phyloP scores from a whole-genome alignment of 2,888 invertebrate species.

The Caenorhabditis sulstoni region DNA sequence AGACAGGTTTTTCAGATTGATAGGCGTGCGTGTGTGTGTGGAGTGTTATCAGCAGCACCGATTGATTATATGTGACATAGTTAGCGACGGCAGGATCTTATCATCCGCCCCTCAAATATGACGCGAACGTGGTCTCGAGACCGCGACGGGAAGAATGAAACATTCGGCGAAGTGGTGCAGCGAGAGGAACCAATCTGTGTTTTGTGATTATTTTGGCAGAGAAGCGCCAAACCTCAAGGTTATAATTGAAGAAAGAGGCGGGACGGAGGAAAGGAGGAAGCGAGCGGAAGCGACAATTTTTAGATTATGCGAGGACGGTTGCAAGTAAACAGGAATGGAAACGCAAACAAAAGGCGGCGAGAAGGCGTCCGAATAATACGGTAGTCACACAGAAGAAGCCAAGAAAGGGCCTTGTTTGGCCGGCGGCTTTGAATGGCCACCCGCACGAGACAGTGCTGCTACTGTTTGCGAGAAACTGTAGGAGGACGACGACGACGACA shows the following conservation, averaged over 20 bases:
- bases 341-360: conserved; percentile 12
- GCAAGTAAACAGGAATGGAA: conserved; percentile 37
- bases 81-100: conserved; percentile 8
- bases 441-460: too few species aligned
- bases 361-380: conserved; percentile 33
- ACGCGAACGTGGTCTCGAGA: background rate
- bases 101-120: conserved; percentile 21
- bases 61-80: conserved; percentile 32
- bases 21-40: conserved; percentile 3
- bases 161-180: conserved; percentile 26
- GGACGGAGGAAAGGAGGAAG: too few species aligned
- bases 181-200: conserved; percentile 19
- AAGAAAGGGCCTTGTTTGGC: background rate
- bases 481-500: too few species aligned
- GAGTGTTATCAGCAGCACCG: conserved; percentile 17
- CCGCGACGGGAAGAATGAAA: conserved; percentile 5
- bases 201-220: conserved; percentile 27
- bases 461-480: too few species aligned
- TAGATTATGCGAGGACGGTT: conserved; percentile 20
- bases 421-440: background rate
- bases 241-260: conserved; percentile 6
- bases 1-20: conserved; percentile 35
- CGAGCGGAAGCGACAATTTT: conserved; percentile 31
- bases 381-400: conserved; percentile 37
- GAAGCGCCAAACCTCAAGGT: conserved; percentile 33